phyloP scores from a whole-genome alignment of 2,888 invertebrate genomes.

The Crocallis elinguaria region DNA sequence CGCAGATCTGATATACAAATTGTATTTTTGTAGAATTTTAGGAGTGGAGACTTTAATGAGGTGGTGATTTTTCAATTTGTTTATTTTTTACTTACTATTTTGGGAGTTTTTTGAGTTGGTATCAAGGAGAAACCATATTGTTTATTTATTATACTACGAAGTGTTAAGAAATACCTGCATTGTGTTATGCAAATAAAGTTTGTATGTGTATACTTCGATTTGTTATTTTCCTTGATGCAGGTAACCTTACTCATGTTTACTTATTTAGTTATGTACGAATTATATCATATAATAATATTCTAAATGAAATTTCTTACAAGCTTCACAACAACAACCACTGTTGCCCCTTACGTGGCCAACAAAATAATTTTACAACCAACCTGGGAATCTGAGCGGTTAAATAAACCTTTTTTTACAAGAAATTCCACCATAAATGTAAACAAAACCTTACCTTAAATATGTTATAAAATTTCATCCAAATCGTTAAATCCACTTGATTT shows the following conservation, averaged over 20 bases:
- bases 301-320: no score
- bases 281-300: no score
- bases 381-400: no score
- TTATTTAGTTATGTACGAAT: no score
- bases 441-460: no score
- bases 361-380: no score
- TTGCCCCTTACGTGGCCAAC: no score
- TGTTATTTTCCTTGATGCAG: slow-evolving; percentile 27
- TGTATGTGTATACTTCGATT: slow-evolving; percentile 54
- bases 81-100: neutral
- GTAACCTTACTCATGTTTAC: neutral
- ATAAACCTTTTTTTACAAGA: no score
- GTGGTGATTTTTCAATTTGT: neutral
- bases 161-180: slow-evolving; percentile 49
- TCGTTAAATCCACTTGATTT: no score
- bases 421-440: no score
- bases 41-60: neutral
- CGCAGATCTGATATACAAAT: neutral
- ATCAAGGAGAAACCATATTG: slow-evolving; percentile 43
- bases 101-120: slow-evolving; percentile 4
- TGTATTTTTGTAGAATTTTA: neutral
- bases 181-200: slow-evolving; percentile 69
- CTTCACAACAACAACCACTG: no score
- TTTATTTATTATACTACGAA: slow-evolving; percentile 53
- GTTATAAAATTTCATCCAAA: no score